Evolutionary conservation across 2,797 vertebrate species (phyloP), one percentile per base, ranked within the genome.

Genomic region (Smutsia temminckii): DNA sequence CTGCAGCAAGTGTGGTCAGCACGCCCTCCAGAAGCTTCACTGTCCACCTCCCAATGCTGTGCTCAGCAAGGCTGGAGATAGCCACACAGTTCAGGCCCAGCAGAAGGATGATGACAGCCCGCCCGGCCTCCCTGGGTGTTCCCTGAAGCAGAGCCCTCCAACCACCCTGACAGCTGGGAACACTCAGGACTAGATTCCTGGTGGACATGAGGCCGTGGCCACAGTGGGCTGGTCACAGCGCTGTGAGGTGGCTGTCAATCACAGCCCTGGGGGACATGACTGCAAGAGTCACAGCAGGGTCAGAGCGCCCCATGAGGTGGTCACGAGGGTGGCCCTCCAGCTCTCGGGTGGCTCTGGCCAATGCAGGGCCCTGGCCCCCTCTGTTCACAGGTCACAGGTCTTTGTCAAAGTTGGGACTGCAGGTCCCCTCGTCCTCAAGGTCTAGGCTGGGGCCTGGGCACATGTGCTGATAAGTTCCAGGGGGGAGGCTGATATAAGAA

Each of bases 41-140:
- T 21, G 8, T 3, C 57, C 12, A 2, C n/a, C 42, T 40, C 59
- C 34, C 8, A 34, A 17, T 6, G 3, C n/a, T 1, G 0, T 0
- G 8, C 85, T 32, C 0, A 0, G 59, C 25, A 0, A 0, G n/a
- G 23, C 71, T 64, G 59, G 6, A 37, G 55, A 49, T 0, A 7
- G 85, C 40, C 40, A 29, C 18, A 16, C 1, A 2, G 29, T 23
- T 64, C 59, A n/a, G 57, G 79, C 42, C 71, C 12, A 0, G n/a
- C 7, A 1, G 42, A 20, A 53, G 27, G 27, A 4, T 5, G 27
- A 20, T 9, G 8, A 18, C 27, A 2, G 71, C 49, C 71, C 46
- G 0, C 46, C 46, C 46, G 46, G 46, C 46, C 46, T 46, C 46
- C 11, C 46, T 46, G 46, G 46, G 11, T 46, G 46, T 46, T 3